A percentile compares a stretch with the other conserved stretches of the same genome.
phyloP scores from a whole-genome alignment of 2,888 invertebrate species.

The Entomobrya multifasciata region DNA sequence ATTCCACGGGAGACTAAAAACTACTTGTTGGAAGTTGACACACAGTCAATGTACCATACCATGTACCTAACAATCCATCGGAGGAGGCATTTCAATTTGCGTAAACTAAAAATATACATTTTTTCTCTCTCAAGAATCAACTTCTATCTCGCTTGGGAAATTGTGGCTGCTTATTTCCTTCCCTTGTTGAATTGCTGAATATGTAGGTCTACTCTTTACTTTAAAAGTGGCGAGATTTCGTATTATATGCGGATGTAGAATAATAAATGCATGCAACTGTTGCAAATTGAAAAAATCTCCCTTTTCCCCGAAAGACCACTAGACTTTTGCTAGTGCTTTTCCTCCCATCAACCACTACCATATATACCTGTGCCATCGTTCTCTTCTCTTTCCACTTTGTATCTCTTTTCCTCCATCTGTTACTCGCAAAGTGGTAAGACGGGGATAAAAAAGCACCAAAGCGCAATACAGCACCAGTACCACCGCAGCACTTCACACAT shows the following conservation, averaged over 20 bases:
- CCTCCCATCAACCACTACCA: too few relatives aligned
- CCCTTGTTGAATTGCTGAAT: neutral
- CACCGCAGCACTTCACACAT: constrained; percentile 39
- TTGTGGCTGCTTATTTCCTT: constrained; percentile 5
- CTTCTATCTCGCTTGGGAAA: constrained; percentile 22
- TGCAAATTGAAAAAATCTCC: constrained; percentile 38
- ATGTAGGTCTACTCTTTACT: too few relatives aligned
- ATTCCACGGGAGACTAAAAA: too few relatives aligned
- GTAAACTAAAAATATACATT: neutral
- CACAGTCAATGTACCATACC: too few relatives aligned
- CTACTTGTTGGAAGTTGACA: too few relatives aligned
- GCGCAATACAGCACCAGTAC: neutral
- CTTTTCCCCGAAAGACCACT: constrained; percentile 21
- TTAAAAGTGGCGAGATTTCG: too few relatives aligned
- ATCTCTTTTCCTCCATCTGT: constrained; percentile 24
- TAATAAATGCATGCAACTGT: constrained; percentile 44
- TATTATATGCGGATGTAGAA: too few relatives aligned
- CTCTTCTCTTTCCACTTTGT: neutral
- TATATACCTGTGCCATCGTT: neutral
- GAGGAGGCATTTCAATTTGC: neutral
- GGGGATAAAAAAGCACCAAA: neutral
- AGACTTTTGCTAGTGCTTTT: constrained; percentile 1
- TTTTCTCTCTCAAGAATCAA: neutral
- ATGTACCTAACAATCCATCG: too few relatives aligned
- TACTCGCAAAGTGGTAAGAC: too few relatives aligned